phyloP scores from a whole-genome alignment of 2,888 invertebrate genomes.

The Actias luna region DNA sequence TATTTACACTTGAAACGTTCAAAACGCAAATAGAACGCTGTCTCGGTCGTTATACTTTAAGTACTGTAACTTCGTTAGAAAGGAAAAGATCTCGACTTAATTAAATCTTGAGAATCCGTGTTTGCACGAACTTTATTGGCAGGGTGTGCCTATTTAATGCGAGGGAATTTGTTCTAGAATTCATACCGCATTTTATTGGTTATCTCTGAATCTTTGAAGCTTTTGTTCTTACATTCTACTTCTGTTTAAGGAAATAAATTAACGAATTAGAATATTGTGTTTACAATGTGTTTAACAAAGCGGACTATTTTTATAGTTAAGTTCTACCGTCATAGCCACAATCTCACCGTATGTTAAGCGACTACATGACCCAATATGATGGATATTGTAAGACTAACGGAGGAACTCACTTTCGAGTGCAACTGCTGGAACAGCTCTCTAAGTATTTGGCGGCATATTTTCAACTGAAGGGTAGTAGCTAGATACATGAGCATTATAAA shows the following conservation, averaged over 20 bases:
- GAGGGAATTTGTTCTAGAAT: not conserved
- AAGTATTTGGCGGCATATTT: no score
- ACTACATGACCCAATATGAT: no score
- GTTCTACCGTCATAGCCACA: no score
- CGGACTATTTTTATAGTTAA: no score
- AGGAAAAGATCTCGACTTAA: constrained; percentile 16
- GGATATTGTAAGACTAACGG: no score
- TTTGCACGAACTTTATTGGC: constrained; percentile 7
- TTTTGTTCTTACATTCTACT: not conserved
- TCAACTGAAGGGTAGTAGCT: no score
- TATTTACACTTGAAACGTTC: not conserved
- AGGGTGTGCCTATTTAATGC: not conserved
- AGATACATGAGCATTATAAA: no score
- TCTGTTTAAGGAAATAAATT: not conserved
- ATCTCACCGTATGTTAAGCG: no score
- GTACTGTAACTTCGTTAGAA: constrained; percentile 1
- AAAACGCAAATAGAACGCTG: not conserved
- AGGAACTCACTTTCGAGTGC: no score
- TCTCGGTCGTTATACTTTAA: not conserved
- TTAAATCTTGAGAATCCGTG: constrained; percentile 17
- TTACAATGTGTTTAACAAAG: no score
- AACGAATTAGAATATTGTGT: not conserved
- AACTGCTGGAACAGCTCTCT: no score
- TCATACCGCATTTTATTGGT: not conserved
- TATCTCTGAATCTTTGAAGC: not conserved